phyloP scores from a whole-genome alignment of 2,888 invertebrate species.

The Pinctada fucata region DNA sequence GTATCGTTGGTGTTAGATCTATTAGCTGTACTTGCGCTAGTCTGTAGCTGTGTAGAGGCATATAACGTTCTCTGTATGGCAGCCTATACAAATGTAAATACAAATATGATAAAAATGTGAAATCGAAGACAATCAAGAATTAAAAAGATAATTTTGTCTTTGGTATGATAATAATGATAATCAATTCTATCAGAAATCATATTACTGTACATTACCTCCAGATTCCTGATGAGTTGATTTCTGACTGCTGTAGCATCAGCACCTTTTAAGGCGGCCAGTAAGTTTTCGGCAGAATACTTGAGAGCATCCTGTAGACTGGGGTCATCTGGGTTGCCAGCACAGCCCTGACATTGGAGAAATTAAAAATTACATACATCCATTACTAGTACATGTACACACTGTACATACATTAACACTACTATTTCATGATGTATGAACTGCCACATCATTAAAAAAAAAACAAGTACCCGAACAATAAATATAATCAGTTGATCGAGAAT shows the following conservation, averaged over 20 bases:
- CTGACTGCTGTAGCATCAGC: neutral
- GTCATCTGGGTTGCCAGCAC: neutral
- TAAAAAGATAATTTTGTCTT: no score
- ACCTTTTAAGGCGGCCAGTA: neutral
- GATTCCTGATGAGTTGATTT: neutral
- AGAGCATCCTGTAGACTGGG: neutral
- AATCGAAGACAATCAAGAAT: neutral
- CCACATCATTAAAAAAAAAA: no score
- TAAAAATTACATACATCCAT: no score
- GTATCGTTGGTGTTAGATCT: neutral
- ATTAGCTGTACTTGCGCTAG: neutral
- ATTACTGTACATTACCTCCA: neutral
- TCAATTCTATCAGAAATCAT: no score
- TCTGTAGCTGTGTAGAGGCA: neutral
- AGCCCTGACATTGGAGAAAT: neutral
- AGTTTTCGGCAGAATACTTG: neutral
- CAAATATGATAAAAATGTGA: neutral
- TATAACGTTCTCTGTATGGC: neutral
- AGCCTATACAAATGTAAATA: neutral
- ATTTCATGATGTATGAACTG: no score
- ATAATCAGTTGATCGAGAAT: no score
- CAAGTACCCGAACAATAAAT: no score
- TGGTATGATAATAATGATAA: no score
- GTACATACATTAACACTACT: no score
- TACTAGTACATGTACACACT: no score